Base-by-base conservation (phyloP, 2,888 invertebrate genomes). In the Spilarctia lutea region DNA sequence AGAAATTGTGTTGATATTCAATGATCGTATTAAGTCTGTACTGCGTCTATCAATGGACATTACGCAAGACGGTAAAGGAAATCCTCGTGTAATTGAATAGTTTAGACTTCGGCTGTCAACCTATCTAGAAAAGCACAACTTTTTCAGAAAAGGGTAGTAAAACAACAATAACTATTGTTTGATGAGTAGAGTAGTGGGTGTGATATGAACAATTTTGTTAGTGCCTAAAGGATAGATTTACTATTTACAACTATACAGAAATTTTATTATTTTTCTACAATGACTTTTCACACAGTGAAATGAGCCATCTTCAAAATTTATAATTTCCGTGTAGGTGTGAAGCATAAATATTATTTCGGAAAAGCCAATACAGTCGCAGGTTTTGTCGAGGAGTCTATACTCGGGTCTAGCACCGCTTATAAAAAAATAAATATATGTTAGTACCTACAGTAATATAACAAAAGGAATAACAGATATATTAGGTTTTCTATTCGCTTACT, bases 1-100 rank as follows among this genome's bases (percentile, higher is more conserved):
- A 80, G 81, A 83, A 83, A 83, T 69, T 65, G 52, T 85, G 75
- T 80, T 79, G 73, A 60, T 71, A 63, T 70, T 70, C 39, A n/a
- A 70, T 60, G 27, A 27, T 63, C 30, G 30, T 63, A 30, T 63
- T 60, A 60, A 27, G 27, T 27, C 60, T 10, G 60, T 2, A n/a
- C 56, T 56, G 13, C 7, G 56, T 56, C 56, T 60, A 30, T 13
- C 30, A 52, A 24, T 24, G 52, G 24, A 52, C 8, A 60, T 60
- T 60, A 27, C 27, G 6, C 27, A 60, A 60, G 7, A 16, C 27
- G 27, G 27, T 16, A 0, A 60, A 27, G 27, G 16, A 30, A 60
- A 30, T 30, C 60, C 16, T 30, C 27, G 27, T 27, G 27, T 56
- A 8, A 27, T 56, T n/a, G 56, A n/a, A 27, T 63, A 16, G 60